Conservation (phyloP, 2,888 invertebrate genomes). For the Branchipolynoe longqiensis region DNA sequence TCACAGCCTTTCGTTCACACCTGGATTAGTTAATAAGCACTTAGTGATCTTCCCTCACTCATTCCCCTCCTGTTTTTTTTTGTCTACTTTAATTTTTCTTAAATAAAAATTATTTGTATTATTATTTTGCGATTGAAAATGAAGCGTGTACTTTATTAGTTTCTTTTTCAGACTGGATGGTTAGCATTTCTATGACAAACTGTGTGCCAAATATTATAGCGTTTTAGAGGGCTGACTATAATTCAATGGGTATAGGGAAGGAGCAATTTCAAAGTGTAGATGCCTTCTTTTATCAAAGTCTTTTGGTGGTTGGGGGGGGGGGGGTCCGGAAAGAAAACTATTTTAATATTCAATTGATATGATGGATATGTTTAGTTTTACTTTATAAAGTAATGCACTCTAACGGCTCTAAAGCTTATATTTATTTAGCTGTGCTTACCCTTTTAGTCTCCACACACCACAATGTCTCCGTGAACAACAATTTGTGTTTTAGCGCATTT, state of each 20-base stretch:
- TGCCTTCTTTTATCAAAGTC: too few relatives aligned
- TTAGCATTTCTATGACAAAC: conserved; percentile 21
- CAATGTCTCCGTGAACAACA: conserved; percentile 3
- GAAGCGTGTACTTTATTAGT: conserved; percentile 33
- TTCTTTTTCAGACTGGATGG: background rate
- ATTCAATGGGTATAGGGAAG: conserved; percentile 18
- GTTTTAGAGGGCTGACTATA: conserved; percentile 16
- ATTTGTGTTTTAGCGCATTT: conserved; percentile 4
- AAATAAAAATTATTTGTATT: too few relatives aligned
- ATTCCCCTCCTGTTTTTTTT: too few relatives aligned
- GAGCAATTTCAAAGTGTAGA: too few relatives aligned
- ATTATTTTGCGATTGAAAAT: too few relatives aligned
- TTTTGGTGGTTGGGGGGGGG: too few relatives aligned
- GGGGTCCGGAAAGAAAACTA: conserved; percentile 11
- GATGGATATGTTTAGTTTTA: background rate
- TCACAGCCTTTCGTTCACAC: too few relatives aligned
- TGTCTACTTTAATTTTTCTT: too few relatives aligned
- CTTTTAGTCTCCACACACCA: background rate
- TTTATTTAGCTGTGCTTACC: conserved; percentile 33
- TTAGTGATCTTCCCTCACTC: too few relatives aligned
- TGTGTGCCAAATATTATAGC: conserved; percentile 44
- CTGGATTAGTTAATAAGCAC: too few relatives aligned
- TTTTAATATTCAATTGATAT: conserved; percentile 10
- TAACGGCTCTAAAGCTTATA: too few relatives aligned
- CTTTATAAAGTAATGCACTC: too few relatives aligned